Percentiles rank a stretch among this genome's conserved stretches.
Conservation (phyloP, 2,888 invertebrate genomes). For the Eupithecia subumbrata region DNA sequence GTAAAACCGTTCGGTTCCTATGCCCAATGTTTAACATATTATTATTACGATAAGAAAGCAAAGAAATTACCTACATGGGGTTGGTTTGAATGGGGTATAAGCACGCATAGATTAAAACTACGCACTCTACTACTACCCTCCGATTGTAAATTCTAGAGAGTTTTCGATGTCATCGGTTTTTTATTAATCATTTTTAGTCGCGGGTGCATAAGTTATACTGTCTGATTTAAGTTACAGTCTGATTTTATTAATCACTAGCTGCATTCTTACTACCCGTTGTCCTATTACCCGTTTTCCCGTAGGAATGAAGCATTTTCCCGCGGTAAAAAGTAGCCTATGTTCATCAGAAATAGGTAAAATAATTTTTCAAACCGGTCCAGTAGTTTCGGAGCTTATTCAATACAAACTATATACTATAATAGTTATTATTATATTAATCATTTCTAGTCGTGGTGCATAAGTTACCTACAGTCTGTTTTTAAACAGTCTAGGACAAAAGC, state of each 20-base stretch:
- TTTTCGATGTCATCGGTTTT: background rate
- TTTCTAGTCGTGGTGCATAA: background rate
- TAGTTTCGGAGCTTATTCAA: no score
- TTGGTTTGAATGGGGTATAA: slow-evolving; percentile 17
- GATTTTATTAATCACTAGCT: no score
- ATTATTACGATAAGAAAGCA: slow-evolving; percentile 6
- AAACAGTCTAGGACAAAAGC: background rate
- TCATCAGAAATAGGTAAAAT: no score
- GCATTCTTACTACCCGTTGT: no score
- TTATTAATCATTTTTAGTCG: background rate
- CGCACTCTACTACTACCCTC: background rate
- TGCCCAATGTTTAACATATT: slow-evolving; percentile 1
- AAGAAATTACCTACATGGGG: slow-evolving; percentile 7
- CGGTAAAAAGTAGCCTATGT: no score
- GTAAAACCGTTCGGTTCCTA: background rate
- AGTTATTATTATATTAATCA: no score
- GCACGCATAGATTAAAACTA: slow-evolving; percentile 10
- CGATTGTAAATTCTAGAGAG: background rate
- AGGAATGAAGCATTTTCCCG: no score
- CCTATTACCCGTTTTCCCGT: no score
- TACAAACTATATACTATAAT: no score
- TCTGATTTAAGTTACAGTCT: no score
- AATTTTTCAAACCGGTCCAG: no score
- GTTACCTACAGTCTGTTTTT: background rate
- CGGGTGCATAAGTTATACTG: background rate